These are phyloP conservation scores for Macrochelys suwanniensis DNA, from an alignment of 2,797 vertebrate genomes.

Conservation along the genomic window DNA sequence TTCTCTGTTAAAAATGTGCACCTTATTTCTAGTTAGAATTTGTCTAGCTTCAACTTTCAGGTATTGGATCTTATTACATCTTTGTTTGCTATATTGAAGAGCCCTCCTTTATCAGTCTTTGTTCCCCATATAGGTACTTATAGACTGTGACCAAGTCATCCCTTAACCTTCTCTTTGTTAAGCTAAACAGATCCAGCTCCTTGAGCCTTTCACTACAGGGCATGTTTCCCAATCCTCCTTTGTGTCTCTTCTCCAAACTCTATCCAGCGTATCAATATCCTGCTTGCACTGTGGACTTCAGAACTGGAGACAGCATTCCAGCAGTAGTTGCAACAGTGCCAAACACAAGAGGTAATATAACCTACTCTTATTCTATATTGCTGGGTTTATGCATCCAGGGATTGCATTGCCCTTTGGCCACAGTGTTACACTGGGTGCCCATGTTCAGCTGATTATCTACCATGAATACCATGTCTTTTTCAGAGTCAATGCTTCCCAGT, in stretches of 20 bases:
- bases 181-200: neutral
- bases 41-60: neutral
- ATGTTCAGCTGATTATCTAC: neutral
- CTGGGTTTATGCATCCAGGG: neutral
- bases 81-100: neutral
- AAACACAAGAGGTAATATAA: neutral
- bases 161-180: neutral
- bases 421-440: neutral
- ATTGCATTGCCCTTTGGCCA: neutral
- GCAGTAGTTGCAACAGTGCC: neutral
- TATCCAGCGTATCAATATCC: neutral
- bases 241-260: neutral
- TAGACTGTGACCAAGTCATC: neutral
- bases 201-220: neutral
- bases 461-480: neutral
- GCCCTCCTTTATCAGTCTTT: neutral
- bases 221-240: neutral
- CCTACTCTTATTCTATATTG: neutral
- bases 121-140: neutral
- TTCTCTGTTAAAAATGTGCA: neutral
- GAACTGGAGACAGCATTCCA: neutral
- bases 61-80: neutral
- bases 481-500: neutral
- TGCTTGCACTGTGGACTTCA: neutral
- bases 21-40: neutral